These are phyloP conservation scores for Furcula furcula DNA, from an alignment of 2,888 invertebrate genomes.

Conservation along the genomic window DNA sequence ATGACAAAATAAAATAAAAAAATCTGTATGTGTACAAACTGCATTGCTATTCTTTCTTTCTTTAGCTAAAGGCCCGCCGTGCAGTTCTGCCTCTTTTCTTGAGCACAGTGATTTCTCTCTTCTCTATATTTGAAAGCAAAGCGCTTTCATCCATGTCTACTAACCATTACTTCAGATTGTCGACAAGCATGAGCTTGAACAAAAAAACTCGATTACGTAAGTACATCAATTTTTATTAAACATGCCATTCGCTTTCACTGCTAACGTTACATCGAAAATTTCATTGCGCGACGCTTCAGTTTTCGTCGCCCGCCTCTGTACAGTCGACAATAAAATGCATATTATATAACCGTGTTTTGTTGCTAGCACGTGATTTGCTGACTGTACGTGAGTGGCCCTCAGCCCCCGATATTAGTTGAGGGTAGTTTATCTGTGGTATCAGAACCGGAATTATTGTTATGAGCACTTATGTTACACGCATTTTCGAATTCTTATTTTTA, in stretches of 20 bases:
- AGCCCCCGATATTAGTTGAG: slow-evolving; percentile 30
- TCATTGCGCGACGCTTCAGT: slow-evolving; percentile 35
- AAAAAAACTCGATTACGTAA: too few species aligned
- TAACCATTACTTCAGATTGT: too few species aligned
- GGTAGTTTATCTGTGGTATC: slow-evolving; percentile 29
- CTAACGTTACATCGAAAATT: slow-evolving; percentile 42
- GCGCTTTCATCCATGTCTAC: too few species aligned
- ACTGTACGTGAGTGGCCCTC: slow-evolving; percentile 26
- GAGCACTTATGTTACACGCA: slow-evolving; percentile 10
- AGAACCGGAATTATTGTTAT: slow-evolving; percentile 22
- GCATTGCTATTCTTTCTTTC: too few species aligned
- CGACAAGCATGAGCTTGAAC: too few species aligned
- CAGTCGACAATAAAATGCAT: slow-evolving; percentile 74
- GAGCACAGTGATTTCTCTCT: too few species aligned
- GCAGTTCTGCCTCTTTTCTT: too few species aligned
- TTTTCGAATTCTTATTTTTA: slow-evolving; percentile 3
- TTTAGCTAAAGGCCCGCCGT: too few species aligned
- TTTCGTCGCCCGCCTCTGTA: slow-evolving; percentile 50
- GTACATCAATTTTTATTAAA: too few species aligned
- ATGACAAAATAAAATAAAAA: too few species aligned
- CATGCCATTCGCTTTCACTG: slow-evolving; percentile 34
- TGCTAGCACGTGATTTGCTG: slow-evolving; percentile 68
- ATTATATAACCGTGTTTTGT: slow-evolving; percentile 78
- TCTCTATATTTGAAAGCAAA: too few species aligned
- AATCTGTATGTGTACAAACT: too few species aligned